Evolutionary conservation across 2,888 invertebrate species (phyloP).

Genomic region (Phengaris arion): DNA sequence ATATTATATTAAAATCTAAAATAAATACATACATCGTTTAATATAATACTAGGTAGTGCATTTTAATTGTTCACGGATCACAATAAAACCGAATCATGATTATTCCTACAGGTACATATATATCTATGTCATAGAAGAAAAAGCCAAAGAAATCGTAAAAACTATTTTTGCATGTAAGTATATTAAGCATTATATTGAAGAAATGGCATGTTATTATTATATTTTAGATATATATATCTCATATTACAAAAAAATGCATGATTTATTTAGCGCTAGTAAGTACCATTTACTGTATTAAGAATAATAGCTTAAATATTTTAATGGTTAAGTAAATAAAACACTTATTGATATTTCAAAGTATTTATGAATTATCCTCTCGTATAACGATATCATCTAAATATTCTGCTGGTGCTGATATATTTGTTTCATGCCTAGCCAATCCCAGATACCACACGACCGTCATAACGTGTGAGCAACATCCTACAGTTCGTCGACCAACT

Average conservation of each 20-base stretch:
- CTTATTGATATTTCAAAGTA: too few species aligned
- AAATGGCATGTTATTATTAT: neutral
- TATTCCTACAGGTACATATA: neutral
- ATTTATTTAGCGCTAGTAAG: neutral
- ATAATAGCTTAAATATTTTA: too few species aligned
- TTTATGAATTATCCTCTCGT: too few species aligned
- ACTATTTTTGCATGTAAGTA: neutral
- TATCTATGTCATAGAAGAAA: neutral
- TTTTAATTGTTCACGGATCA: too few species aligned
- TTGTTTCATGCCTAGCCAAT: constrained; percentile 7
- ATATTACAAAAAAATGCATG: neutral
- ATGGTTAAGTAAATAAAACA: too few species aligned
- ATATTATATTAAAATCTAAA: too few species aligned
- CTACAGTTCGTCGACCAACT: constrained; percentile 13
- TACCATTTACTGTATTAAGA: neutral
- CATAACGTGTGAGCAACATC: constrained; percentile 28
- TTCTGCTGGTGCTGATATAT: constrained; percentile 2
- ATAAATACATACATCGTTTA: too few species aligned
- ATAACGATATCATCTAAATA: neutral
- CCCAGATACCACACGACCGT: neutral
- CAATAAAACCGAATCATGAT: neutral
- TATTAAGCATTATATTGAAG: neutral
- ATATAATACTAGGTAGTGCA: too few species aligned
- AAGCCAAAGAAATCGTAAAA: neutral
- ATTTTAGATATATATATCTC: neutral